These are phyloP conservation scores for Chrysolina oricalcia DNA, from an alignment of 2,888 invertebrate species.

Conservation along the genomic window DNA sequence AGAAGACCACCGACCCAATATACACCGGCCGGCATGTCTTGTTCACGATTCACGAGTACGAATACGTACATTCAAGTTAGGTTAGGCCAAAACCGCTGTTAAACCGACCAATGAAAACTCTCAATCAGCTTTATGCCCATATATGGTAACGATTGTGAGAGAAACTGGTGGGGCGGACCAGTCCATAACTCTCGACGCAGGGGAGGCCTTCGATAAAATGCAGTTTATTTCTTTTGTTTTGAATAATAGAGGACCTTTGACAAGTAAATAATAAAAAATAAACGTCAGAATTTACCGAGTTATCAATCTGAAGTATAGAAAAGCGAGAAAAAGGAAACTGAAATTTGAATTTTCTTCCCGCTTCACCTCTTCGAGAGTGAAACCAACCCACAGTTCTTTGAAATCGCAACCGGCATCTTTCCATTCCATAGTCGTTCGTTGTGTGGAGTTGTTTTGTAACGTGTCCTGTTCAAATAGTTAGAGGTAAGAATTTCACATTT, in stretches of 20 bases:
- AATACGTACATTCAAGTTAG: constrained; percentile 64
- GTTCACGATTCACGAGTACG: constrained; percentile 47
- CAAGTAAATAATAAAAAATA: constrained; percentile 46
- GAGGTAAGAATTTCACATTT: constrained; percentile 62
- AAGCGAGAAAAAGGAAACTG: constrained; percentile 38
- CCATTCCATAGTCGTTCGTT: constrained; percentile 69
- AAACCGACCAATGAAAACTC: constrained; percentile 77
- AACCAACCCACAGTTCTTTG: constrained; percentile 62
- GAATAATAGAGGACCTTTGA: constrained; percentile 51
- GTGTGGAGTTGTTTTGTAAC: constrained; percentile 66
- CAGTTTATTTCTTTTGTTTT: constrained; percentile 55
- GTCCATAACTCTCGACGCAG: constrained; percentile 64
- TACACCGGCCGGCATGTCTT: constrained; percentile 50
- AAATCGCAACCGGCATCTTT: constrained; percentile 68
- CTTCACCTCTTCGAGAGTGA: constrained; percentile 59
- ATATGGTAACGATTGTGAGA: constrained; percentile 84
- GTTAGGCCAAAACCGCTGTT: constrained; percentile 66
- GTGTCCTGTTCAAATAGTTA: constrained; percentile 65
- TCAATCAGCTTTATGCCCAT: constrained; percentile 85
- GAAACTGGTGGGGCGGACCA: constrained; percentile 74
- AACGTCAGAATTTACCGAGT: constrained; percentile 47
- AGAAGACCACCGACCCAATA: constrained; percentile 27
- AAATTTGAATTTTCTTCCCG: constrained; percentile 63
- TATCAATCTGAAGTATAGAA: constrained; percentile 43
- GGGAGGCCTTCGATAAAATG: constrained; percentile 60